phyloP scores from a whole-genome alignment of 2,888 invertebrate species.

The Callosobruchus maculatus region DNA sequence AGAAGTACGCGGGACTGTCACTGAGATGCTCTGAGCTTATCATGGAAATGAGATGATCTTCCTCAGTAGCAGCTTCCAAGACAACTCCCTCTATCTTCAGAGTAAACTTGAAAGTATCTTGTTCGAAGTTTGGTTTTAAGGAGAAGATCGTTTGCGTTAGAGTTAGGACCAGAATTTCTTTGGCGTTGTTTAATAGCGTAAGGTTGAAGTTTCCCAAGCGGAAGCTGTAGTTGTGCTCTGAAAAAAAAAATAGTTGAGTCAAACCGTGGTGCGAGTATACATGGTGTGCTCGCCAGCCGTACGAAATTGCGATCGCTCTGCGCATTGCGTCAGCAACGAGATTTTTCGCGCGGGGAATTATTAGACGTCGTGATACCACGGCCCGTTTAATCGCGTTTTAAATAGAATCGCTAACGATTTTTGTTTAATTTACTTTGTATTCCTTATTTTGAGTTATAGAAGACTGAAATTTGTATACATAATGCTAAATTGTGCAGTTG shows the following conservation, averaged over 20 bases:
- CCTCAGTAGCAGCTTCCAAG: conserved; percentile 69
- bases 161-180: conserved; percentile 68
- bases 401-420: too few species aligned
- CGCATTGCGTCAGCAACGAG: too few species aligned
- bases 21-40: conserved; percentile 59
- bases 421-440: too few species aligned
- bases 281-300: too few species aligned
- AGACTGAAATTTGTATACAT: too few species aligned
- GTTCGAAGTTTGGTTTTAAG: conserved; percentile 37
- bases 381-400: too few species aligned
- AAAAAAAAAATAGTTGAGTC: conserved; percentile 22
- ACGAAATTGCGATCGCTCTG: too few species aligned
- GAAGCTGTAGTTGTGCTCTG: conserved; percentile 74
- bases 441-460: too few species aligned
- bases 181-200: conserved; percentile 63
- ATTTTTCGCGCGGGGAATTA: too few species aligned
- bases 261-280: too few species aligned
- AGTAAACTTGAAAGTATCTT: conserved; percentile 31
- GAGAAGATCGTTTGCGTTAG: conserved; percentile 61
- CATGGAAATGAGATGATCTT: conserved; percentile 69
- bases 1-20: conserved; percentile 64
- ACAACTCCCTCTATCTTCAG: conserved; percentile 67
- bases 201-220: conserved; percentile 70
- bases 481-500: too few species aligned
- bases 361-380: too few species aligned